Base-by-base conservation (phyloP, 2,113 vertebrate species). In the Semnornis frantzii region DNA sequence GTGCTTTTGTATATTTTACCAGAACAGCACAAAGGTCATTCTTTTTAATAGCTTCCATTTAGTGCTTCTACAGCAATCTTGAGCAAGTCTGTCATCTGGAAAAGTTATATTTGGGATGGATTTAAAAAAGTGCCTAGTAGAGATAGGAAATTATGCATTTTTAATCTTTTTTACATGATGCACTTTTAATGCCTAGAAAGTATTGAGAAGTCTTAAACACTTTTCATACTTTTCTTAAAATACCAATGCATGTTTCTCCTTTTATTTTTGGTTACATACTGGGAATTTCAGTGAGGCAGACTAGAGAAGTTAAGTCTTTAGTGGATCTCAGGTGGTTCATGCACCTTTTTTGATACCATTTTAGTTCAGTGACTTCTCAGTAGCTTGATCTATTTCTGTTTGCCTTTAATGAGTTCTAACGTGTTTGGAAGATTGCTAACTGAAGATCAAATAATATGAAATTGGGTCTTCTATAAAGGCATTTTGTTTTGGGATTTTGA, bases 251-350 rank as follows among this genome's bases (percentile, higher is more conserved):
- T 25, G 9, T 64, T 91, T 91, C 6, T 92, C 7, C 57, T 89
- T 89, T 71, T 46, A 31, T 76, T 94, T 96, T 93, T 87, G 27
- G 28, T 93, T 91, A 31, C 12, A 10, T 74, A 60, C 65, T 89
- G 72, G 64, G 76, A 85, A 57, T 85, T 95, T 74, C 44, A 62
- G 15, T 71, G 37, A 70, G 37, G 25, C 0, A 0, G 57, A 62
- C 21, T 70, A 20, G 55, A 59, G 31, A 34, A 85, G 50, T 89
- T 71, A 50, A 78, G 19, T 89, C 39, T 85, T 89, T 15, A 75
- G 82, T 66, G 48, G 44, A 30, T 89, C 82, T 93, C 55, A 73
- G 55, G 70, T 2, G 54, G 44, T 70, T 84, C 64, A 28, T 70
- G 31, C 24, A 60, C 46, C 48, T 86, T 79, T 84, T 92, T 76